Conservation (phyloP, 2,113 vertebrate species). For the Embiotoca jacksoni region DNA sequence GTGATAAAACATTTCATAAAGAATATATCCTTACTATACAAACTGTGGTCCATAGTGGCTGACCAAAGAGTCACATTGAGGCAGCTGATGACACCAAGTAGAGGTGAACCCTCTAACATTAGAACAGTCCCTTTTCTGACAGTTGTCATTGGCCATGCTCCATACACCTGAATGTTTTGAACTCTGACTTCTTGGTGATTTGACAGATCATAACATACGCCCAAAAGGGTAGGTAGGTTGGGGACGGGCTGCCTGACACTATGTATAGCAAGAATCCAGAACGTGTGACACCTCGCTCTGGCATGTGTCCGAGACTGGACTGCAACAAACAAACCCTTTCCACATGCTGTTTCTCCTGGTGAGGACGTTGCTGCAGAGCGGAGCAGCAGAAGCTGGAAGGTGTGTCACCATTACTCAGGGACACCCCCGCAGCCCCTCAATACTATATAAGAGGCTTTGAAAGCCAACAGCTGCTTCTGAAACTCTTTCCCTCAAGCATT, state of each 20-base stretch:
- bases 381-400: conserved; percentile 24
- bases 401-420: conserved; percentile 38
- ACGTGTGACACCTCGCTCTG: conserved; percentile 42
- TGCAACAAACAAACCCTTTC: conserved; percentile 62
- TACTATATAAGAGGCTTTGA: conserved; percentile 61
- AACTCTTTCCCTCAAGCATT: conserved; percentile 54
- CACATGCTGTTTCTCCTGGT: conserved; percentile 30
- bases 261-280: conserved; percentile 60
- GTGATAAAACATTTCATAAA: background rate
- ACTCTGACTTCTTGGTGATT: conserved; percentile 53
- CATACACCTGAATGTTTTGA: conserved; percentile 47
- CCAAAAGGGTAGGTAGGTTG: conserved; percentile 30
- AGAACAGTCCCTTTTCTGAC: background rate
- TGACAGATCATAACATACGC: conserved; percentile 40
- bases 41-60: background rate
- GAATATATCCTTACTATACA: background rate
- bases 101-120: background rate
- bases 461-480: conserved; percentile 63
- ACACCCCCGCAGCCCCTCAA: conserved; percentile 22
- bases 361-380: conserved; percentile 2
- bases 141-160: background rate
- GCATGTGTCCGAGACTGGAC: conserved; percentile 42
- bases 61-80: background rate
- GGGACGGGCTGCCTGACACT: conserved; percentile 31
- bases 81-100: background rate